Evolutionary conservation across 1,140 invertebrate genomes (phyloP).

Genomic region (Nomia melanderi): DNA sequence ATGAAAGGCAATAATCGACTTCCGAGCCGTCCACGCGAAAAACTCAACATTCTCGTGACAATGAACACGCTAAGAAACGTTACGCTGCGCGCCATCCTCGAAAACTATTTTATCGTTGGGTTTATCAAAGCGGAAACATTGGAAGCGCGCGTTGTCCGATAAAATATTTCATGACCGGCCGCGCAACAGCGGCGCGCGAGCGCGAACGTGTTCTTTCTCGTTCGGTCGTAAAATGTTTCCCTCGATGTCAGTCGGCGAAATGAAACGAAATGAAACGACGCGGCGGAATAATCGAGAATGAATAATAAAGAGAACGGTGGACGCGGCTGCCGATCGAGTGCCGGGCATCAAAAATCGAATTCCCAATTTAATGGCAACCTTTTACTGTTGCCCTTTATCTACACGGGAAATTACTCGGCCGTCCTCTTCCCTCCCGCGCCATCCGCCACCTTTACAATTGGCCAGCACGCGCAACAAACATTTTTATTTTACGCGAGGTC

Average conservation of each 20-base stretch:
- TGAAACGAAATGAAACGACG: neutral
- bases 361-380: neutral
- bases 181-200: neutral
- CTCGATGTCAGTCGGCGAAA: neutral
- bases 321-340: neutral
- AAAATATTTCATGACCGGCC: no score
- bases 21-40: no score
- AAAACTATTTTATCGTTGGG: no score
- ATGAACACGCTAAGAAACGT: no score
- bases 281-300: neutral
- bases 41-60: no score
- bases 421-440: neutral
- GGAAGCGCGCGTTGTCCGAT: no score
- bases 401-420: neutral
- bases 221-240: neutral
- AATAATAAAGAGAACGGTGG: slow-evolving; percentile 2
- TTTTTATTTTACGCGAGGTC: neutral
- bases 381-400: neutral
- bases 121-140: no score
- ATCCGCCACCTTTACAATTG: neutral
- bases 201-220: no score
- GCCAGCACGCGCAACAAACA: neutral
- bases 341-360: neutral
- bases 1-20: no score
- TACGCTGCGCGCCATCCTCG: no score